Evolutionary conservation across 2,797 vertebrate genomes (phyloP).

Genomic region (Phaenicophaeus curvirostris): DNA sequence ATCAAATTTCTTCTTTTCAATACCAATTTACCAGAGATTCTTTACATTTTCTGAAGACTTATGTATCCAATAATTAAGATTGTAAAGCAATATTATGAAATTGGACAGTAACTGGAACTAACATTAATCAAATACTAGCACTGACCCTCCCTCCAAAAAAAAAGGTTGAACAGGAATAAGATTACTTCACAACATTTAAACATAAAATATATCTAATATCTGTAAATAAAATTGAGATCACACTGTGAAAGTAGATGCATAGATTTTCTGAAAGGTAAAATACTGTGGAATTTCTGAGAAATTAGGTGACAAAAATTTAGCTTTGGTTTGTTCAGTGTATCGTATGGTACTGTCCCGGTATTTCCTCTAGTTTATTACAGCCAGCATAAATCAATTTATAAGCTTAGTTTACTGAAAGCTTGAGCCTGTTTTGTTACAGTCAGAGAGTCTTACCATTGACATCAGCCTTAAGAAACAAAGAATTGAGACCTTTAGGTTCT

Average conservation of each 20-base stretch:
- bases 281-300: not conserved
- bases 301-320: not conserved
- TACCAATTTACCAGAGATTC: not conserved
- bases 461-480: not conserved
- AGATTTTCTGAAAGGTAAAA: not conserved
- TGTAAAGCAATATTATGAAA: not conserved
- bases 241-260: not conserved
- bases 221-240: not conserved
- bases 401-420: not conserved
- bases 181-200: slow-evolving; percentile 7
- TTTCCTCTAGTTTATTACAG: not conserved
- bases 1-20: not conserved
- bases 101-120: not conserved
- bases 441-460: not conserved
- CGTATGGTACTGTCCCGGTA: not conserved
- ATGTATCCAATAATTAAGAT: not conserved
- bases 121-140: not conserved
- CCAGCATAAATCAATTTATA: not conserved
- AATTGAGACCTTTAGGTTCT: not conserved
- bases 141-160: not conserved
- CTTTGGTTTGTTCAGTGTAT: not conserved
- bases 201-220: not conserved
- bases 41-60: not conserved
- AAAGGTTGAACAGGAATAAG: not conserved
- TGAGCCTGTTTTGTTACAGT: not conserved